Evolutionary conservation across 2,797 vertebrate species (phyloP).

Genomic region (Schizopygopsis malacanthus): DNA sequence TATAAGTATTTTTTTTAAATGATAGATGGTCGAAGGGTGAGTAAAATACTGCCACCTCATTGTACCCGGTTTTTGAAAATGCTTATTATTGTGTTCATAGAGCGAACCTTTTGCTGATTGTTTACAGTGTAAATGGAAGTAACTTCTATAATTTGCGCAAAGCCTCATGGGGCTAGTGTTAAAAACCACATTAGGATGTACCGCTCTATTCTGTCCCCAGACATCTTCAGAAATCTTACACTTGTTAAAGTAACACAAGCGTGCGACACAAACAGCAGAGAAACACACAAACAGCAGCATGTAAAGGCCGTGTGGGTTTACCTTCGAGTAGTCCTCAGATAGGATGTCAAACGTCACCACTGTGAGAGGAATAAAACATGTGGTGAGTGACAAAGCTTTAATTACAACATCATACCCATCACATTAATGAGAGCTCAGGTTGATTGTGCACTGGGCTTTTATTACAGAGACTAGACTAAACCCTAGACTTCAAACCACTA

Average conservation of each 20-base stretch:
- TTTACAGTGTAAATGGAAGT: too few relatives aligned
- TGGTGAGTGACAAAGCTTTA: neutral
- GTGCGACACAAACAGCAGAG: neutral
- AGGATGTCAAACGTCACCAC: constrained; percentile 95
- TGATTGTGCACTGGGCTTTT: constrained; percentile 25
- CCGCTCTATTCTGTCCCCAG: neutral
- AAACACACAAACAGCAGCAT: neutral
- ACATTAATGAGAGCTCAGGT: neutral
- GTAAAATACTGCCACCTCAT: too few relatives aligned
- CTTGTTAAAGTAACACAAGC: neutral
- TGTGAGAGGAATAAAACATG: constrained; percentile 70
- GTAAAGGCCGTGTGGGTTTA: constrained; percentile 62
- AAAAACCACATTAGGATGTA: neutral
- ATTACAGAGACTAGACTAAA: constrained; percentile 35
- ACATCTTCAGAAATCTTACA: neutral
- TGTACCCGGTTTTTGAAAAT: too few relatives aligned
- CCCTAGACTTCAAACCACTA: neutral
- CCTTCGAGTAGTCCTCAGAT: constrained; percentile 99
- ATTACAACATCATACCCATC: neutral
- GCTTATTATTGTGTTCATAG: too few relatives aligned
- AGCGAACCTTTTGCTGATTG: too few relatives aligned
- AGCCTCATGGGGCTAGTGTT: neutral
- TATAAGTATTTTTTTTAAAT: too few relatives aligned
- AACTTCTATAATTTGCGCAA: too few relatives aligned
- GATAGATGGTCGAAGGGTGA: too few relatives aligned